Evolutionary conservation across 30 jellyfish, hydroid and myxozoan species (phyloP), one percentile per base, ranked within the genome.

Genomic region (Morbakka virulenta): DNA sequence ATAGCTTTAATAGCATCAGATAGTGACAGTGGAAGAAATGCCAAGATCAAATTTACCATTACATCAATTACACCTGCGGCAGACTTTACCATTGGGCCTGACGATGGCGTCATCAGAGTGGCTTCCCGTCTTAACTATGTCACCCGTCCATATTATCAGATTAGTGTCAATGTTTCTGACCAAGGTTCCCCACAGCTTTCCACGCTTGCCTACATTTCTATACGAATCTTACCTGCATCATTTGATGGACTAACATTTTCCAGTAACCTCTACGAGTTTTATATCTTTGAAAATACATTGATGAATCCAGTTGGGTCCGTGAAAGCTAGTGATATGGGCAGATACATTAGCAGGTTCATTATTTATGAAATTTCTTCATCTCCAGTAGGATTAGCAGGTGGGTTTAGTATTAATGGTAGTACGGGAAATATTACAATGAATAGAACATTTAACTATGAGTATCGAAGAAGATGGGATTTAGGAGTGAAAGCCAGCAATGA

Each of bases 401-500:
- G 65, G n/a, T 84, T 84, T 61, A 32, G 21, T 30, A 22, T 61
- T 25, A 49, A 26, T 23, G 21, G 33, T 4, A 1, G 32, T 2
- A 67, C 77, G 4, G 93, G 93, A 1, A 11, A 4, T 21, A 76
- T 84, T 47, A 17, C 33, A 17, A 63, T 84, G 64, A 35, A 22
- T 12, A 35, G 70, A 23, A 82, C 87, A 62, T 35, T 62, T 25
- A 66, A 84, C 82, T 84, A 32, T 30, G 95, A 84, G 35, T 79
- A 12, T 4, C 31, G 50, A 26, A 35, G 52, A 48, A 62, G 35
- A 0, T 76, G 49, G 33, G 88, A 64, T 17, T 62, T 76, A 24
- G 26, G 35, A 35, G 95, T 65, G 2, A 62, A 47, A 65, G 95
- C 95, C 0, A 21, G 26, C 32, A 84, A 84, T 52, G 95, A 84